These are phyloP conservation scores for Dugesia japonica DNA, from an alignment of 2,888 invertebrate genomes.

Conservation along the genomic window DNA sequence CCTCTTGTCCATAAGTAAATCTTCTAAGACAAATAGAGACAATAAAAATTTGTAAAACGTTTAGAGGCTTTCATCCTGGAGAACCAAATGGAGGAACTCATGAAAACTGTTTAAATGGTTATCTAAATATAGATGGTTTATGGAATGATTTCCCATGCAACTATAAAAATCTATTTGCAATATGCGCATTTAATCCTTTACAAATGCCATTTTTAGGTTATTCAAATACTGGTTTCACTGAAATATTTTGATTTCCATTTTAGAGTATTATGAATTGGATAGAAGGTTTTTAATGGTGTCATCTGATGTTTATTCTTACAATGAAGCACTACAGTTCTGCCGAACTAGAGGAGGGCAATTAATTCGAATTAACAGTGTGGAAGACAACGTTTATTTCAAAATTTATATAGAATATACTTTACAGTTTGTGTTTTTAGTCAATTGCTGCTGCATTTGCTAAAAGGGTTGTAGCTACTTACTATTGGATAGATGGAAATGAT, in stretches of 20 bases:
- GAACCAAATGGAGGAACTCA: neutral
- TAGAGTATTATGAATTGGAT: neutral
- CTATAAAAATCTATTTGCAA: neutral
- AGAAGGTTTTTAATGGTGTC: neutral
- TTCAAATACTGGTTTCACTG: too few relatives aligned
- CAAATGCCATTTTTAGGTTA: neutral
- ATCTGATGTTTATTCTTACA: neutral
- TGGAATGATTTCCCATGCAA: constrained; percentile 2
- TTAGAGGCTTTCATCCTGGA: constrained; percentile 2
- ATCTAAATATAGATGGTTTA: neutral
- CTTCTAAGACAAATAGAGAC: too few relatives aligned
- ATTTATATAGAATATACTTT: too few relatives aligned
- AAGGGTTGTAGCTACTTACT: neutral
- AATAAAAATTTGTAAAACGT: neutral
- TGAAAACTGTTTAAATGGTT: constrained; percentile 2
- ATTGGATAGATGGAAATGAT: neutral
- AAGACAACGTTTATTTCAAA: too few relatives aligned
- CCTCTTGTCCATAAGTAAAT: neutral
- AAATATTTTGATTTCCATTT: too few relatives aligned
- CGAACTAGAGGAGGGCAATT: neutral
- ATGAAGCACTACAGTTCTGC: neutral
- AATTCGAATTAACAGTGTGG: neutral
- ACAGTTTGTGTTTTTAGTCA: too few relatives aligned
- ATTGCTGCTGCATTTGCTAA: neutral
- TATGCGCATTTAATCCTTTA: neutral